Base-by-base conservation (phyloP, 1,140 invertebrate genomes). In the Delia radicum region DNA sequence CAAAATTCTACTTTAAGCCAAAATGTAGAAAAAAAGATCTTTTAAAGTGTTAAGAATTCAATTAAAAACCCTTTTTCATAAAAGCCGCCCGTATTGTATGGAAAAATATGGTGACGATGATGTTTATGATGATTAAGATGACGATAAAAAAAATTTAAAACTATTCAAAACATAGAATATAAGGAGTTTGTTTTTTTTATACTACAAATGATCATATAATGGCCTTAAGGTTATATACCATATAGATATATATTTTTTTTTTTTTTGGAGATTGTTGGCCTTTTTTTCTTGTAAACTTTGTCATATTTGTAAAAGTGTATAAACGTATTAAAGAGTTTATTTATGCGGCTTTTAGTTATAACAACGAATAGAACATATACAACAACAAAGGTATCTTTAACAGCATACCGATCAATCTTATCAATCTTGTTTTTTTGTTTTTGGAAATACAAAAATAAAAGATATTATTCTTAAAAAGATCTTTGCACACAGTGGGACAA, bases 41-140 rank as follows among this genome's bases (percentile, higher is more conserved):
- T 33, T 24, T 18, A 37, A 69, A 69, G 65, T 69, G 65, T 69
- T 69, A 69, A 69, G 65, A 69, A 69, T 33, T 69, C 65, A 69
- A 69, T 69, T 69, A 69, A 69, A 69, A 69, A 28, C n/a, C 33
- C 65, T 31, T 67, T 69, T 33, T 69, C n/a, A 69, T 33, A 37
- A 33, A 31, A 69, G 65, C 65, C 65, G 65, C 65, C 31, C 65
- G 37, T 69, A 37, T 31, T 31, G 29, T 21, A 8, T 21, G 12
- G 0, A 69, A 31, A n/a, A 28, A 67, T 67, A 37, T 33, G 29
- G n/a, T 69, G n/a, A 33, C 29, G 28, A 29, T 67, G 15, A 33
- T 67, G 63, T 29, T 67, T 29, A 15, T 31, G n/a, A 69, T 69
- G 65, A 69, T 69, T n/a, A 69, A 69, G 29, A 69, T 33, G 65